Conservation (phyloP, 2,888 invertebrate genomes). For the Harpalus rufipes region DNA sequence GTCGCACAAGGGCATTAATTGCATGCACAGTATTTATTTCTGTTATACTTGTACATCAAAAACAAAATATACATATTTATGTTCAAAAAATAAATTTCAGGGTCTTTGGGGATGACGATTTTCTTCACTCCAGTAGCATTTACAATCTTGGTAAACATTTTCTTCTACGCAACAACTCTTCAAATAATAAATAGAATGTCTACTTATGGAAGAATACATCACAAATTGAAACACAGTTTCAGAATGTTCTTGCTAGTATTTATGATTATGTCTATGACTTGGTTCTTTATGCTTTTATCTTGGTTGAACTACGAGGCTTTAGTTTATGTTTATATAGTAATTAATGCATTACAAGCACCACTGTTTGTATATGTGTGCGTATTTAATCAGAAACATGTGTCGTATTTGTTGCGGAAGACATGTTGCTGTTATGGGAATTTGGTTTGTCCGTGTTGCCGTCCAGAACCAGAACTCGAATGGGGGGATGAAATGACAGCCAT, state of each 20-base stretch:
- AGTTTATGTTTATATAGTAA: constrained; percentile 86
- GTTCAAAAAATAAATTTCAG: constrained; percentile 74
- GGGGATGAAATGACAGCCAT: constrained; percentile 94
- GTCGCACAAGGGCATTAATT: too few relatives aligned
- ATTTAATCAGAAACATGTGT: constrained; percentile 88
- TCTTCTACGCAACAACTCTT: constrained; percentile 89
- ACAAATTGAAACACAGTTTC: constrained; percentile 91
- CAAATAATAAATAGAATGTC: constrained; percentile 89
- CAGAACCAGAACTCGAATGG: constrained; percentile 88
- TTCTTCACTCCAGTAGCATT: constrained; percentile 91
- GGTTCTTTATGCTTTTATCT: constrained; percentile 88
- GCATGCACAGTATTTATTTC: too few relatives aligned
- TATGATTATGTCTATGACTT: constrained; percentile 86
- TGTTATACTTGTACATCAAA: too few relatives aligned
- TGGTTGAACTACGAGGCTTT: constrained; percentile 87
- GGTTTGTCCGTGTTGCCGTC: constrained; percentile 78
- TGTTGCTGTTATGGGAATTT: constrained; percentile 87
- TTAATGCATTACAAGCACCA: constrained; percentile 88
- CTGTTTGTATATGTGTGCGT: constrained; percentile 88
- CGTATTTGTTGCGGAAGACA: constrained; percentile 87
- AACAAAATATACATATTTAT: neutral
- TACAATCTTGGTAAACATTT: constrained; percentile 87
- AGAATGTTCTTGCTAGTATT: constrained; percentile 88
- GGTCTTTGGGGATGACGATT: constrained; percentile 89
- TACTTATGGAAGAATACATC: constrained; percentile 91